Percentiles rank a stretch among this genome's conserved stretches.
These are phyloP conservation scores for Oryzias javanicus DNA, from an alignment of 2,113 vertebrate species.

Conservation along the genomic window DNA sequence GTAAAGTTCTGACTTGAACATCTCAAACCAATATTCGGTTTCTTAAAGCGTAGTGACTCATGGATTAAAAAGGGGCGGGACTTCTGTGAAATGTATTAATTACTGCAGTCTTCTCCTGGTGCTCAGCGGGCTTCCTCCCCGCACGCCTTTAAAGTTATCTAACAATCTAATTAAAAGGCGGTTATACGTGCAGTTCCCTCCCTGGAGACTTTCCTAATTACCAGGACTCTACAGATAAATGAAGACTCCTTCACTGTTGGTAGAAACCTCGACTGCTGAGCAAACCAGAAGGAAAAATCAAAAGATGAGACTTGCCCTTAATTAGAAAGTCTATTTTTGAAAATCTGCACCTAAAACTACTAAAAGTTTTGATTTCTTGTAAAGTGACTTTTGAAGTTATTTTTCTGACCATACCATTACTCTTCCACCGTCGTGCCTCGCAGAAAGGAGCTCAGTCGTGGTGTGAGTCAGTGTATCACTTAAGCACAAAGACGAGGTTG, in stretches of 20 bases:
- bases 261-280: no score
- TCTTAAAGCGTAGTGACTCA: neutral
- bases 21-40: no score
- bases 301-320: neutral
- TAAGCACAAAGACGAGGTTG: no score
- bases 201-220: constrained; percentile 37
- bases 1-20: no score
- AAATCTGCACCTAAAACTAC: no score
- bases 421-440: no score
- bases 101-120: constrained; percentile 49
- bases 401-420: no score
- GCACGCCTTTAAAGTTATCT: constrained; percentile 47
- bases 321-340: no score
- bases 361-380: no score
- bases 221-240: constrained; percentile 21
- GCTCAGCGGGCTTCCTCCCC: constrained; percentile 43
- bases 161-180: constrained; percentile 67
- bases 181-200: constrained; percentile 31
- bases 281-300: no score
- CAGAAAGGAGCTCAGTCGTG: neutral
- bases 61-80: constrained; percentile 17
- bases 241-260: constrained; percentile 1
- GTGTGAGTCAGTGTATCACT: no score
- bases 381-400: no score
- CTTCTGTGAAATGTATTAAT: constrained; percentile 56